phyloP scores from a whole-genome alignment of 2,113 vertebrate species.

The Marmota monax region DNA sequence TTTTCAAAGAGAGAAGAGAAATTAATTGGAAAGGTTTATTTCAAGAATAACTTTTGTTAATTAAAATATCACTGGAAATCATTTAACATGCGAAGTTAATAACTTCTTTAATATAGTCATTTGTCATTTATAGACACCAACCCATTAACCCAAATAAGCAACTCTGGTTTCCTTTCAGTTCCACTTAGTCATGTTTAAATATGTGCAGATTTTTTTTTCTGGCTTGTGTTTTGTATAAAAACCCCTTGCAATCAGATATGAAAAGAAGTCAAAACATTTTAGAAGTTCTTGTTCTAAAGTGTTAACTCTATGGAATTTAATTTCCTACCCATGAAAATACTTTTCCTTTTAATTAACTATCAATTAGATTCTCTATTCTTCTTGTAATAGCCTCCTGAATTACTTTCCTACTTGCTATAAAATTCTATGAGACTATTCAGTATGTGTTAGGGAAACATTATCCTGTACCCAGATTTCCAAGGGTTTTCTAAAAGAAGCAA shows the following conservation, averaged over 20 bases:
- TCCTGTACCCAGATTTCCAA: slow-evolving; percentile 18
- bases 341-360: slow-evolving; percentile 68
- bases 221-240: slow-evolving; percentile 66
- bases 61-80: slow-evolving; percentile 64
- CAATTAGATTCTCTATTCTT: slow-evolving; percentile 46
- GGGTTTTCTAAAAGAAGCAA: slow-evolving; percentile 4
- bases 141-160: slow-evolving; percentile 60
- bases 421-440: slow-evolving; percentile 53
- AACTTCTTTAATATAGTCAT: slow-evolving; percentile 59
- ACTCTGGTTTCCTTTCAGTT: slow-evolving; percentile 56
- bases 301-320: slow-evolving; percentile 61
- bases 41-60: slow-evolving; percentile 66
- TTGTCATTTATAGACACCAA: slow-evolving; percentile 66
- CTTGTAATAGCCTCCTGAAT: slow-evolving; percentile 48
- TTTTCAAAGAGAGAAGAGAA: slow-evolving; percentile 54
- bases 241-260: slow-evolving; percentile 46
- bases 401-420: slow-evolving; percentile 57
- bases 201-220: slow-evolving; percentile 37
- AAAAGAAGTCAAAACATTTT: slow-evolving; percentile 57
- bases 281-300: background rate
- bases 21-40: slow-evolving; percentile 66
- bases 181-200: slow-evolving; percentile 35
- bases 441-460: slow-evolving; percentile 53
- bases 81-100: slow-evolving; percentile 64
- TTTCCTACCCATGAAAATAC: slow-evolving; percentile 68